phyloP scores from a whole-genome alignment of 2,888 invertebrate species.

The Polydrusus pterygomalis region DNA sequence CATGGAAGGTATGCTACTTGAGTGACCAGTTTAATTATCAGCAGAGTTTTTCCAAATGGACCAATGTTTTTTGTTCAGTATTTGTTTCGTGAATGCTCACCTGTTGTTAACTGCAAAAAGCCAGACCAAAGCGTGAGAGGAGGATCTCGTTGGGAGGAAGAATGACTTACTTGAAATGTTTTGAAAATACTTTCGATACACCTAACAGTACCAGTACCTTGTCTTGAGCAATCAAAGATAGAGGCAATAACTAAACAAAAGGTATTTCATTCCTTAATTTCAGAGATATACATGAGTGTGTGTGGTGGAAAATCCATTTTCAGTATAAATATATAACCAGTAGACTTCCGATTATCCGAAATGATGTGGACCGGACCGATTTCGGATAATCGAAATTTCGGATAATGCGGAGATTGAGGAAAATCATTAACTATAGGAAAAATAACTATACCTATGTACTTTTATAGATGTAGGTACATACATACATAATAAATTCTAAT shows the following conservation, averaged over 20 bases:
- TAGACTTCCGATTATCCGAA: no score
- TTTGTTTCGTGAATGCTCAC: conserved; percentile 57
- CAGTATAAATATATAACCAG: no score
- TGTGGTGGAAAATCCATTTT: no score
- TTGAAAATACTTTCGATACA: conserved; percentile 37
- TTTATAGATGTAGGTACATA: no score
- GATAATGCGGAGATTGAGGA: no score
- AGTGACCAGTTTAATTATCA: conserved; percentile 16
- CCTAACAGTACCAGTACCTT: no score
- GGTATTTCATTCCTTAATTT: not conserved
- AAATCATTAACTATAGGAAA: no score
- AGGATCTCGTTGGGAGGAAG: conserved; percentile 22
- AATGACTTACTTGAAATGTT: conserved; percentile 22
- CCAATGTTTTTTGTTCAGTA: not conserved
- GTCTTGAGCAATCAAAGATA: not conserved
- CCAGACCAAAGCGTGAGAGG: conserved; percentile 63
- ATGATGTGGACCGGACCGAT: no score
- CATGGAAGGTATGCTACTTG: conserved; percentile 34
- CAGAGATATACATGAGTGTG: no score
- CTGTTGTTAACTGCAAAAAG: conserved; percentile 67
- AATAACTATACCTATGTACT: no score
- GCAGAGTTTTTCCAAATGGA: conserved; percentile 10
- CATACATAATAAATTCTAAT: no score
- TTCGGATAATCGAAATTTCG: no score
- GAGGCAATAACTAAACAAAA: not conserved